phyloP scores from a whole-genome alignment of 30 jellyfish, hydroid and myxozoan genomes.

The Pseudorhiza aurosa region DNA sequence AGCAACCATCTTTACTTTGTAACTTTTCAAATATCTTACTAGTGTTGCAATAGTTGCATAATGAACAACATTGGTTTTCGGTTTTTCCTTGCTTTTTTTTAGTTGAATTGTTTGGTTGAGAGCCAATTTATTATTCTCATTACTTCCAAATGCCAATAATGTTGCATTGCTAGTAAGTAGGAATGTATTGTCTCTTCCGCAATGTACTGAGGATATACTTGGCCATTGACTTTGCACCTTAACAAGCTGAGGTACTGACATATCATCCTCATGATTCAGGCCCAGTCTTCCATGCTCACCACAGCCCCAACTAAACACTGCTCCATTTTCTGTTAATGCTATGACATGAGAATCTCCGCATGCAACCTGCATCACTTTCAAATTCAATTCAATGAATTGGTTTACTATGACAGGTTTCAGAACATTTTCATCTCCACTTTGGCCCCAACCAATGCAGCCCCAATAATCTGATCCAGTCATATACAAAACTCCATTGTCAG shows the following conservation, averaged over 20 bases:
- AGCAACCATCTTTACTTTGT: constrained; percentile 56
- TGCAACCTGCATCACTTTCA: constrained; percentile 58
- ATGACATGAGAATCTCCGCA: constrained; percentile 94
- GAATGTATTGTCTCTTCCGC: constrained; percentile 94
- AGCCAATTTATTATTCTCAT: constrained; percentile 85
- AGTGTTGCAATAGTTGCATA: constrained; percentile 44
- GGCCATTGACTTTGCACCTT: constrained; percentile 63
- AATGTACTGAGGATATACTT: constrained; percentile 39
- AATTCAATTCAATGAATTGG: constrained; percentile 31
- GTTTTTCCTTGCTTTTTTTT: constrained; percentile 22
- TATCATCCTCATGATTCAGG: constrained; percentile 75
- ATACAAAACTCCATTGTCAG: constrained; percentile 79
- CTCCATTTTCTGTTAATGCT: constrained; percentile 75
- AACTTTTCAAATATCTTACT: constrained; percentile 80
- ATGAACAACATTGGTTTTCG: constrained; percentile 56
- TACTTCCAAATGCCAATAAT: constrained; percentile 86
- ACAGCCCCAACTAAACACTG: constrained; percentile 92
- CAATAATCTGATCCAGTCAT: constrained; percentile 93
- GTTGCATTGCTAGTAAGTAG: constrained; percentile 64
- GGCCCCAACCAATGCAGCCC: constrained; percentile 96
- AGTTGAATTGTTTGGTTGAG: constrained; percentile 83
- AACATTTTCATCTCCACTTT: constrained; percentile 68
- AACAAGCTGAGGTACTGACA: constrained; percentile 68
- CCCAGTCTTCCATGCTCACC: constrained; percentile 97
- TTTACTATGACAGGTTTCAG: constrained; percentile 76